Conservation (phyloP, 2,888 invertebrate species). For the Saturnia pavonia region DNA sequence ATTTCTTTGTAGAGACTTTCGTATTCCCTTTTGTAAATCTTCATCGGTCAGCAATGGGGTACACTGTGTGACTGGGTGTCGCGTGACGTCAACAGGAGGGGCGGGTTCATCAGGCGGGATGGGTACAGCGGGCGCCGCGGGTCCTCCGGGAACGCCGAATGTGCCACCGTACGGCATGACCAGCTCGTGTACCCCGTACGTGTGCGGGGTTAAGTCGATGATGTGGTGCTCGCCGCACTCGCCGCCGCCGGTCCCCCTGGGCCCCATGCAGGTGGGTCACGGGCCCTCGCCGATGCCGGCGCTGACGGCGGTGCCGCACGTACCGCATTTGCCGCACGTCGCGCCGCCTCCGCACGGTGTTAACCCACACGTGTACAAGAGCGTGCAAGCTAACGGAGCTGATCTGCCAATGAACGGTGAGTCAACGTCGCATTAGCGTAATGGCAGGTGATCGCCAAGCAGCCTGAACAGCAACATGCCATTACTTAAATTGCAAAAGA, state of each 20-base stretch:
- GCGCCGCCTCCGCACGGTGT: conserved; percentile 49
- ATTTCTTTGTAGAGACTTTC: too few relatives aligned
- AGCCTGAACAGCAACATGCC: too few relatives aligned
- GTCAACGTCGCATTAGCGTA: too few relatives aligned
- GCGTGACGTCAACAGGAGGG: background rate
- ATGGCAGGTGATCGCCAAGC: too few relatives aligned
- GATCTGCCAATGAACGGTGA: conserved; percentile 82
- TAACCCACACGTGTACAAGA: conserved; percentile 63
- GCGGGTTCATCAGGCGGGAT: conserved; percentile 20
- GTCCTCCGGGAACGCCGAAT: conserved; percentile 19
- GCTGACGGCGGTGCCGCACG: conserved; percentile 29
- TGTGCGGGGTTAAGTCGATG: conserved; percentile 56
- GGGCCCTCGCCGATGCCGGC: conserved; percentile 34
- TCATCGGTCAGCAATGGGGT: background rate
- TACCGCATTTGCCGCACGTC: conserved; percentile 40
- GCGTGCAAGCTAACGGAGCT: conserved; percentile 75
- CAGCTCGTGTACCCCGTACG: conserved; percentile 45
- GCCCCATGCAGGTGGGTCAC: conserved; percentile 30
- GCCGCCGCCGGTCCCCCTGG: conserved; percentile 31
- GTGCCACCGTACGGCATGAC: conserved; percentile 29
- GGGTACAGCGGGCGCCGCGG: conserved; percentile 11
- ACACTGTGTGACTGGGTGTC: background rate
- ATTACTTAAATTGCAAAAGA: too few relatives aligned
- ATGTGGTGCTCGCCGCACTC: conserved; percentile 52
- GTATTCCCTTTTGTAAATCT: too few relatives aligned